Percentiles rank a stretch among this genome's conserved stretches.
Conservation (phyloP, 2,888 invertebrate species). For the Rhaphigaster nebulosa region DNA sequence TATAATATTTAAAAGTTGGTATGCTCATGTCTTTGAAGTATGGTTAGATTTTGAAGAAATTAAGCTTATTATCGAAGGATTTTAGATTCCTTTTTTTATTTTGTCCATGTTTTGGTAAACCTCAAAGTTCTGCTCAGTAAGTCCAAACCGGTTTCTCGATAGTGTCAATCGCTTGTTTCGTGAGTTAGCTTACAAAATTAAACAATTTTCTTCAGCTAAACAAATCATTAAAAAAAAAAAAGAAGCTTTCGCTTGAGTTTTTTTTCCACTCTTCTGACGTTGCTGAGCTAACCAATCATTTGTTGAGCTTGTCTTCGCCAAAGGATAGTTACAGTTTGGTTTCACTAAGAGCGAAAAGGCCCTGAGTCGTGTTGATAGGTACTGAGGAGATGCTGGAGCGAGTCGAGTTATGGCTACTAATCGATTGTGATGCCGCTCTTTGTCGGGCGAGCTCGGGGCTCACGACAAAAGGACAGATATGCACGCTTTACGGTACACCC, state of each 20-base stretch:
- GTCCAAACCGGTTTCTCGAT: no score
- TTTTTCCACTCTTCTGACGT: not conserved
- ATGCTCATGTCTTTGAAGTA: no score
- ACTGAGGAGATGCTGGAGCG: not conserved
- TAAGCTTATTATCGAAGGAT: no score
- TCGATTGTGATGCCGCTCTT: conserved; percentile 45
- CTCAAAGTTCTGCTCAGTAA: no score
- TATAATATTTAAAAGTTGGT: no score
- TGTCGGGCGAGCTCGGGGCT: not conserved
- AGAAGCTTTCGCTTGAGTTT: not conserved
- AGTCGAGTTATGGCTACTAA: conserved; percentile 42
- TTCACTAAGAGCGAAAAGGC: not conserved
- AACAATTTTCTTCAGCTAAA: no score
- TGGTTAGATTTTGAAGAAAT: no score
- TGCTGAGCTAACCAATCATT: not conserved
- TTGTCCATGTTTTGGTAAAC: no score
- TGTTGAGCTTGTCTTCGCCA: not conserved
- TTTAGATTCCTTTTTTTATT: no score
- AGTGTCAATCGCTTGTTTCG: no score
- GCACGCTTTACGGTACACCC: conserved; percentile 36
- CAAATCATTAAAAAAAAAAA: no score
- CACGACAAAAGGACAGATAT: conserved; percentile 38
- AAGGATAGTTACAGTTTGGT: not conserved
- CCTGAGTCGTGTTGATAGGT: not conserved
- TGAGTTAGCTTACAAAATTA: no score